Base-by-base conservation (phyloP, 1,140 invertebrate species). In the Formica exsecta region DNA sequence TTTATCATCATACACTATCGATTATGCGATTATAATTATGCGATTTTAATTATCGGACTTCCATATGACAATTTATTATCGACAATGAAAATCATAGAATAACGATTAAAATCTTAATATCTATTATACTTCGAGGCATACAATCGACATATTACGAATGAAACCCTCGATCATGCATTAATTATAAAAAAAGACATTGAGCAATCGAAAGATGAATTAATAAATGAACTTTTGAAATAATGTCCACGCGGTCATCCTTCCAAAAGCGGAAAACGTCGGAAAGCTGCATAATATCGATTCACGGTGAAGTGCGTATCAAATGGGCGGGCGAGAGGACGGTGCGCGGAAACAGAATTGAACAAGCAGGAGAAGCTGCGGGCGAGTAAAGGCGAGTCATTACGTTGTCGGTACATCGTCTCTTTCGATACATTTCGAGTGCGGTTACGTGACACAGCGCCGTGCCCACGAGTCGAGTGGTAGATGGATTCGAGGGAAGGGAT, bases 401-500 rank as follows among this genome's bases (percentile, higher is more conserved):
- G 59, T 74, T 61, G 59, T 54, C 66, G 54, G 22, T 70, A 68
- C 64, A 76, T 88, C 29, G 70, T 66, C 79, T 86, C 83, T 91
- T 87, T 88, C 90, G 90, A 91, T 90, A 91, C 86, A 89, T 88
- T 92, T 86, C 70, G 41, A 79, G 76, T 86, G 92, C 68, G 88
- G 92, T 92, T 92, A 91, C 85, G 90, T 89, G 92, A 92, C 89
- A 89, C 86, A 88, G 86, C 80, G 86, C 80, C 74, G 80, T 68
- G 62, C 81, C 85, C 77, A 85, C 85, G 71, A 85, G 54, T 66
- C 73, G 44, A 75, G 77, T 71, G 73, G 62, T 66, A 66, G 62
- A 74, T 74, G 65, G 66, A 59, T 36, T 62, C 57, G 48, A 64
- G 62, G 48, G 61, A 64, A 36, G 71, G 57, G 66, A 48, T n/a